Evolutionary conservation across 2,113 vertebrate genomes (phyloP).

Genomic region (Eubucco bourcierii): DNA sequence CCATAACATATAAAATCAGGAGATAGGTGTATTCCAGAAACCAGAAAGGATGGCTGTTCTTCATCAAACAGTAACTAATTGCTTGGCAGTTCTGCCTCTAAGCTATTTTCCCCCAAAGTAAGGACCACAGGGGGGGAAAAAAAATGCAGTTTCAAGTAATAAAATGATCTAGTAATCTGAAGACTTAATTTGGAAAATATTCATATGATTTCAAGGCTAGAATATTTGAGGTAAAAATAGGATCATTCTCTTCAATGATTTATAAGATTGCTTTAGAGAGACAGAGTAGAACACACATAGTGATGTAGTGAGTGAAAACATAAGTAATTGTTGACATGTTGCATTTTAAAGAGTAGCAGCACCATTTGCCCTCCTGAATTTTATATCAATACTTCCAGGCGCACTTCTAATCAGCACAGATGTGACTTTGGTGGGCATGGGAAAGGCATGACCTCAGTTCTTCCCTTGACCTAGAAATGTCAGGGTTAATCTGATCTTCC

Average conservation of each 20-base stretch:
- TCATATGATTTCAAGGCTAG: constrained; percentile 68
- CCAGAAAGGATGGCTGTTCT: not conserved
- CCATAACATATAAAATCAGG: not conserved
- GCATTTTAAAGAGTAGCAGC: constrained; percentile 9
- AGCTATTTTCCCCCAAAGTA: not conserved
- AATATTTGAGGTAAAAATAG: constrained; percentile 74
- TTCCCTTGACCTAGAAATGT: constrained; percentile 64
- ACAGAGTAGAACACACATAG: constrained; percentile 71
- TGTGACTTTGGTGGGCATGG: constrained; percentile 47
- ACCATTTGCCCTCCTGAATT: constrained; percentile 61
- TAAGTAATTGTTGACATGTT: constrained; percentile 58
- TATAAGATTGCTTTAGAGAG: constrained; percentile 78
- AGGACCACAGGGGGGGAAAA: not conserved
- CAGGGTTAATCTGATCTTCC: constrained; percentile 61
- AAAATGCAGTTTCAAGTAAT: constrained; percentile 38
- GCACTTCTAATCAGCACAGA: constrained; percentile 24
- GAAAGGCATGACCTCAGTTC: constrained; percentile 52
- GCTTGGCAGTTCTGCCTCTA: not conserved
- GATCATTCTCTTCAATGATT: constrained; percentile 79
- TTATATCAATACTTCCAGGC: constrained; percentile 48
- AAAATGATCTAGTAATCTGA: constrained; percentile 65
- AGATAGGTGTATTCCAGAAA: not conserved
- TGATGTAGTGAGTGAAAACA: constrained; percentile 68
- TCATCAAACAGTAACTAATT: not conserved
- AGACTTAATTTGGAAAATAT: constrained; percentile 73